A percentile compares a stretch with the other conserved stretches of the same genome.
phyloP scores from a whole-genome alignment of 2,888 invertebrate genomes.

The Netelia fuscicornis region DNA sequence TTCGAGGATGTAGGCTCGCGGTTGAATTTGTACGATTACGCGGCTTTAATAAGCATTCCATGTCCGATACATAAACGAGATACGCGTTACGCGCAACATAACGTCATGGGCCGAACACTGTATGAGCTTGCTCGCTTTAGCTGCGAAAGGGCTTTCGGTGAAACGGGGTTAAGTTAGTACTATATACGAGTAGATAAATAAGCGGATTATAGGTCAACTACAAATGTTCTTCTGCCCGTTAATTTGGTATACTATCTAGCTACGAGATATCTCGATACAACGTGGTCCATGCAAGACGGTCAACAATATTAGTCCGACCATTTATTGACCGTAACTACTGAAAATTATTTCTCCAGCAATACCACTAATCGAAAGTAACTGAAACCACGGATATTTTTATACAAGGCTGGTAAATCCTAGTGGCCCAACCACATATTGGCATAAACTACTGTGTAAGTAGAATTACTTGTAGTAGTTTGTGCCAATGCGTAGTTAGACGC shows the following conservation, averaged over 20 bases:
- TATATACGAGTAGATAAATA: background rate
- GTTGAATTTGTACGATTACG: constrained; percentile 5
- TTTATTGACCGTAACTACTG: background rate
- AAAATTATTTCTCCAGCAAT: too few relatives aligned
- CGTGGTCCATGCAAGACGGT: too few relatives aligned
- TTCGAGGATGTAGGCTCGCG: background rate
- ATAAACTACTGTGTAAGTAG: too few relatives aligned
- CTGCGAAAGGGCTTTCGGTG: constrained; percentile 2
- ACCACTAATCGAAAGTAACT: too few relatives aligned
- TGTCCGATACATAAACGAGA: background rate
- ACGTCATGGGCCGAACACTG: background rate
- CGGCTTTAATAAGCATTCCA: constrained; percentile 29
- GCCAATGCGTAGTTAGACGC: too few relatives aligned
- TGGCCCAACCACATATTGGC: too few relatives aligned
- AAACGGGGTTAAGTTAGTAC: background rate
- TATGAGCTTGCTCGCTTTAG: background rate
- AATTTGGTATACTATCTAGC: background rate
- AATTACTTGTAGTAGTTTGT: too few relatives aligned
- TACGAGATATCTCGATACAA: background rate
- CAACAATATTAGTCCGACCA: background rate
- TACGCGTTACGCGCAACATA: background rate
- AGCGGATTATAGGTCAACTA: constrained; percentile 1
- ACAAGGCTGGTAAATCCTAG: too few relatives aligned
- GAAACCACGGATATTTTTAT: too few relatives aligned
- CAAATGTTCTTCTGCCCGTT: background rate